Conservation (phyloP, 2,113 vertebrate species). For the Ancistrus triradiatus region DNA sequence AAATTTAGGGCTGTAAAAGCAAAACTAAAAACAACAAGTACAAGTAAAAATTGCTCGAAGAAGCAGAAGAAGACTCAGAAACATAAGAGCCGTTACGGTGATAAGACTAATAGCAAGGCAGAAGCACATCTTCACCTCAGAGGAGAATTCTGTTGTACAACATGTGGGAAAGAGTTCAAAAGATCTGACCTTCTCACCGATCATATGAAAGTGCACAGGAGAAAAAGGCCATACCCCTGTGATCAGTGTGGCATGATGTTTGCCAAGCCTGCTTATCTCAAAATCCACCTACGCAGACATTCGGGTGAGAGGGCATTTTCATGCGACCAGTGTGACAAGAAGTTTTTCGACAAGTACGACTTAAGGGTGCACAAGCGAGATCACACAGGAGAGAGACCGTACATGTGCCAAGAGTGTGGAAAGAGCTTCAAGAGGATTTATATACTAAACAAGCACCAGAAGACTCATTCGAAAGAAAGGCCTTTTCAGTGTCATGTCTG, state of each 20-base stretch:
- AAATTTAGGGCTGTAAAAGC: background rate
- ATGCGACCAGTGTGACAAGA: conserved; percentile 47
- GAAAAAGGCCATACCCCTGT: conserved; percentile 35
- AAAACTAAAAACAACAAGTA: background rate
- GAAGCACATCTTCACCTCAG: background rate
- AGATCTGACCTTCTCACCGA: conserved; percentile 25
- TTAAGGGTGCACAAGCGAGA: conserved; percentile 38
- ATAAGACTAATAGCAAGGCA: conserved; percentile 6
- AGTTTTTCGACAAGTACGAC: conserved; percentile 33
- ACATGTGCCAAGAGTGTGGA: conserved; percentile 29
- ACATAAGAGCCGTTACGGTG: background rate
- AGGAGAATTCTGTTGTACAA: conserved; percentile 29
- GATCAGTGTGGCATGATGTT: conserved; percentile 42
- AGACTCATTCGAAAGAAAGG: conserved; percentile 40
- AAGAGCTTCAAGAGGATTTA: conserved; percentile 38
- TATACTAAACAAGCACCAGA: conserved; percentile 40
- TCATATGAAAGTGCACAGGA: conserved; percentile 35
- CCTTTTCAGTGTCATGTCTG: conserved; percentile 42
- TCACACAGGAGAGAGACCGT: conserved; percentile 47
- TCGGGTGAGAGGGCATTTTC: conserved; percentile 39
- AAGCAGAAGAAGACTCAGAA: conserved; percentile 1
- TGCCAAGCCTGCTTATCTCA: conserved; percentile 42
- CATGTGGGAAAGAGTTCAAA: conserved; percentile 38
- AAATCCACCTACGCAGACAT: conserved; percentile 41
- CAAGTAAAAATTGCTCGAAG: background rate